Conservation (phyloP, 2,113 vertebrate species). For the Poeciliopsis occidentalis region DNA sequence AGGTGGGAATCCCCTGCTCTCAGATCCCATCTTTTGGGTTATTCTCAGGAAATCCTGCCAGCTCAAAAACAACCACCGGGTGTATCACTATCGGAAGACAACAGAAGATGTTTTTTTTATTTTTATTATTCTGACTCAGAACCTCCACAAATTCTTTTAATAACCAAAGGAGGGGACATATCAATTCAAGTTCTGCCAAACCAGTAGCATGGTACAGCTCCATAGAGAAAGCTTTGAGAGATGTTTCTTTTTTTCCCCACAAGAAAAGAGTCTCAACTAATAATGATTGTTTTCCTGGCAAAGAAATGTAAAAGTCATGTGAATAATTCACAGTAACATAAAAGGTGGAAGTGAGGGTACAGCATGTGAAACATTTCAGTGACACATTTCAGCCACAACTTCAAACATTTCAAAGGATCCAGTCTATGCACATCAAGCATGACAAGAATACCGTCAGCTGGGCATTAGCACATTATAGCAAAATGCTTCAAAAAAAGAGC, state of each 20-base stretch:
- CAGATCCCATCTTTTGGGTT: constrained; percentile 59
- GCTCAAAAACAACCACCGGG: constrained; percentile 40
- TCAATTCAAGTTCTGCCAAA: background rate
- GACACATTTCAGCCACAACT: constrained; percentile 11
- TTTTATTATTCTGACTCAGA: background rate
- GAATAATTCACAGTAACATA: constrained; percentile 8
- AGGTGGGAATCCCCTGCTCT: constrained; percentile 62
- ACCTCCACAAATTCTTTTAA: background rate
- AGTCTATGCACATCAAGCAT: background rate
- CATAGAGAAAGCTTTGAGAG: background rate
- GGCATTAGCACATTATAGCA: constrained; percentile 2
- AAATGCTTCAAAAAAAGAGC: background rate
- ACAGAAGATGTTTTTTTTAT: background rate
- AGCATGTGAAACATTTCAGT: background rate
- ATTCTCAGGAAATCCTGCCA: constrained; percentile 27
- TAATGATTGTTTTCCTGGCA: constrained; percentile 10
- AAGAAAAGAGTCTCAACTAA: background rate
- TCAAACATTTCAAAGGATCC: background rate
- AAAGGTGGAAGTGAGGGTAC: constrained; percentile 17
- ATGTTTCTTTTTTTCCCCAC: background rate
- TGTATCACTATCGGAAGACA: background rate
- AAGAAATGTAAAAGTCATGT: constrained; percentile 5
- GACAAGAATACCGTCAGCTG: background rate
- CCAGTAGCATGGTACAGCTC: background rate
- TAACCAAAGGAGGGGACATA: background rate